Percentiles rank a stretch among this genome's conserved stretches.
Conservation (phyloP, 2,113 vertebrate genomes). For the Aptenodytes patagonicus region DNA sequence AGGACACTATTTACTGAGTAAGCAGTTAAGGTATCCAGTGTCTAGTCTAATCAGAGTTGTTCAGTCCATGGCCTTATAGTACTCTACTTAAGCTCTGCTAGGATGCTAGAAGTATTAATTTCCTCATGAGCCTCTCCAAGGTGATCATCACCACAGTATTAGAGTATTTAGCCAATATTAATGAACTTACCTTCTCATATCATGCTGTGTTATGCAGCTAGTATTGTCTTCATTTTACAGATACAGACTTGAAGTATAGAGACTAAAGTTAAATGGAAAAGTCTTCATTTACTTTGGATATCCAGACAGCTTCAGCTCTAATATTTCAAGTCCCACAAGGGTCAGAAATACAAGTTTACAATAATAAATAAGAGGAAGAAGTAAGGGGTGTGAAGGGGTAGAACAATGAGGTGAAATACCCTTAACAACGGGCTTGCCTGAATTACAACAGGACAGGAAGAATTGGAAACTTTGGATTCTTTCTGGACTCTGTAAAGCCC, state of each 20-base stretch:
- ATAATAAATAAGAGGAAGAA: background rate
- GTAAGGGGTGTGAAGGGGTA: background rate
- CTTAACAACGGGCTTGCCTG: background rate
- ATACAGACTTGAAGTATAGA: background rate
- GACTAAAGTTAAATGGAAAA: background rate
- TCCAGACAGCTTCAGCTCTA: background rate
- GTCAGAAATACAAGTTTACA: background rate
- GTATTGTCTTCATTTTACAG: background rate
- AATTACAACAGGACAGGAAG: background rate
- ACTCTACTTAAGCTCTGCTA: background rate
- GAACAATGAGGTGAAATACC: background rate
- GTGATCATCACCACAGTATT: background rate
- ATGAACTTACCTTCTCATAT: background rate
- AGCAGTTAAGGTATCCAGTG: background rate
- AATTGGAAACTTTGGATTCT: background rate
- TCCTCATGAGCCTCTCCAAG: background rate
- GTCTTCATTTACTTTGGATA: background rate
- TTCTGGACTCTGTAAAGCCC: background rate
- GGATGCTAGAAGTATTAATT: background rate
- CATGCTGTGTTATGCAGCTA: background rate
- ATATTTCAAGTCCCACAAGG: background rate
- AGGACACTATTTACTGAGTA: background rate
- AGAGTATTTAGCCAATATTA: background rate
- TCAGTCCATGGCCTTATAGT: background rate
- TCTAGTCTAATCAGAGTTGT: background rate